Percentiles rank a stretch among this genome's conserved stretches.
Evolutionary conservation across 2,888 invertebrate species (phyloP).

Genomic region (Cheiracanthium punctorium): DNA sequence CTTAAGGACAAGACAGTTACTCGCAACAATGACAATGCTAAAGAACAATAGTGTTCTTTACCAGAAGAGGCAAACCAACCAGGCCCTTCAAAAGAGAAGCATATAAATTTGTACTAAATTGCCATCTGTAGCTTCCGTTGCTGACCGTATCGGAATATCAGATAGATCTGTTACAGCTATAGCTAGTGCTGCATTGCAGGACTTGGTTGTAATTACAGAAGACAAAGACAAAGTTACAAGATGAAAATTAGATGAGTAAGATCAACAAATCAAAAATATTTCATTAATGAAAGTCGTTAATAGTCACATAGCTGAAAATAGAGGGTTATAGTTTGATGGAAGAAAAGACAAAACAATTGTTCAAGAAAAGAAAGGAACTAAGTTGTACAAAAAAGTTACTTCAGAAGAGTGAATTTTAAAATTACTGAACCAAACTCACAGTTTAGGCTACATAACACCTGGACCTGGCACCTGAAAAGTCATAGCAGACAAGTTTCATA

Average conservation of each 20-base stretch:
- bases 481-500: background rate
- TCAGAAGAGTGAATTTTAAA: background rate
- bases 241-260: background rate
- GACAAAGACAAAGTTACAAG: background rate
- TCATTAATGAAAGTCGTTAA: background rate
- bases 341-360: background rate
- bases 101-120: background rate
- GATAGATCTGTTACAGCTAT: background rate
- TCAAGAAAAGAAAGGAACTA: background rate
- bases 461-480: background rate
- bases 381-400: background rate
- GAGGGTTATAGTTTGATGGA: background rate
- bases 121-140: conserved; percentile 2
- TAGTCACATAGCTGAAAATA: background rate
- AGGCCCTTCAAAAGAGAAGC: too few relatives aligned
- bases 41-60: too few relatives aligned
- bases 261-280: background rate
- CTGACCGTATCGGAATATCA: background rate
- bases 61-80: too few relatives aligned
- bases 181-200: background rate
- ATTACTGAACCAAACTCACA: background rate
- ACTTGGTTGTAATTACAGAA: background rate
- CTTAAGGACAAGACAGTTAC: background rate
- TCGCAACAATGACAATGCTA: background rate
- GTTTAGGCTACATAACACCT: background rate